These are phyloP conservation scores for Ranitomeya variabilis DNA, from an alignment of 2,113 vertebrate species.

Conservation along the genomic window DNA sequence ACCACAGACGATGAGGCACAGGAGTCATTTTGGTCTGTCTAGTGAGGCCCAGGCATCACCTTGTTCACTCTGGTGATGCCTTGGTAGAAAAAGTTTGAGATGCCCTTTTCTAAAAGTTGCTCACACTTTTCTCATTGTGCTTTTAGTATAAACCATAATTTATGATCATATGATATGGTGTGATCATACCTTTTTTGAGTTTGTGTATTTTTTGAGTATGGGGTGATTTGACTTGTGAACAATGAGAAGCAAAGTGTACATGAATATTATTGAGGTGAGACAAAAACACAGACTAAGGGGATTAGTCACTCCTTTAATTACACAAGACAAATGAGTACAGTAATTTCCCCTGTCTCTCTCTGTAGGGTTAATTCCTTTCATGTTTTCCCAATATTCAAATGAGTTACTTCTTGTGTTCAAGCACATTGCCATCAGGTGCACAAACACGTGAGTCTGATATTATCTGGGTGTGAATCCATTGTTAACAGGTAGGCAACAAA, in stretches of 20 bases:
- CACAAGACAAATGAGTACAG: conserved; percentile 9
- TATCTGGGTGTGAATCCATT: conserved; percentile 8
- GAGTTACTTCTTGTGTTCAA: neutral
- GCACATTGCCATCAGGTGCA: neutral
- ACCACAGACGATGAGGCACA: too few species aligned
- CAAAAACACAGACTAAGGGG: neutral
- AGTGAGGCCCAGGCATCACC: too few species aligned
- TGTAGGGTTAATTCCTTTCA: neutral
- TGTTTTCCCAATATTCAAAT: too few species aligned
- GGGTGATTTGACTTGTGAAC: neutral
- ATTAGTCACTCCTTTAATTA: neutral
- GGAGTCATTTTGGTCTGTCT: too few species aligned
- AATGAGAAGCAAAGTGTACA: neutral
- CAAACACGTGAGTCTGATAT: neutral
- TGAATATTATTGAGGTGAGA: neutral
- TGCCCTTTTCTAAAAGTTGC: neutral
- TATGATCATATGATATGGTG: neutral
- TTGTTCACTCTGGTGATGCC: too few species aligned
- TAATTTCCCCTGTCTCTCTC: neutral
- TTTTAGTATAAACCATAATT: neutral
- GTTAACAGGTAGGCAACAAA: conserved; percentile 9
- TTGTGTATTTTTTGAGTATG: neutral
- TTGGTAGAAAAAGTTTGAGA: too few species aligned
- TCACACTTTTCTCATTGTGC: neutral
- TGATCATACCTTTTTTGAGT: neutral